Base-by-base conservation (phyloP, 2,888 invertebrate genomes). In the Pristionchus arcanus region DNA sequence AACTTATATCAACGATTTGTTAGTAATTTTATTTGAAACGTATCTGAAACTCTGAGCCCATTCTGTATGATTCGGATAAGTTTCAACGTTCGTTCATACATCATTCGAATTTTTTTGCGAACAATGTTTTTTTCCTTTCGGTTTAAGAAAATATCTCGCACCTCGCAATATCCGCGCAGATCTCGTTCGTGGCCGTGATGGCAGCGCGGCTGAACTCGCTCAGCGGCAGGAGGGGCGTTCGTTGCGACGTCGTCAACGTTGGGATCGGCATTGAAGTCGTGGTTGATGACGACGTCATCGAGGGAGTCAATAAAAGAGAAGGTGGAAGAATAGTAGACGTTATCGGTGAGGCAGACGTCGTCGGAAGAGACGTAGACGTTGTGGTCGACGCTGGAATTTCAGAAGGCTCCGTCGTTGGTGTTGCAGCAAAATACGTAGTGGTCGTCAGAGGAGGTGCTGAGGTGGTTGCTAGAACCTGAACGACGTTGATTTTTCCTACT, bases 101-200 rank as follows among this genome's bases (percentile, higher is more conserved):
- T n/a, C 25, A 7, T 11, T 11, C 28, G 28, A 71, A 68, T 13
- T 68, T n/a, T 9, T 71, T 28, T 31, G n/a, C n/a, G n/a, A n/a
- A n/a, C n/a, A 71, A 71, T 28, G 28, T 31, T 81, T 37, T 37
- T 9, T 13, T 53, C 5, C n/a, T 53, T 34, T 13, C n/a, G 5
- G 34, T 2, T 7, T 4, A 55, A 21, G 9, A 49, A n/a, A 53
- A 55, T n/a, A 53, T 9, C 13, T 31, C 88, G 1, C 1, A 89
- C 89, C 89, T 89, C 81, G 89, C 89, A 42, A 89, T 89, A 25
- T 89, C 89, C n/a, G 89, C 81, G 42, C 89, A 89, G 59, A 89
- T 89, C 89, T 83, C 89, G 25, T 83, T 89, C 9, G 89, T 81
- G 1, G 81, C 42, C 11, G 81, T 89, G 83, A 89, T 89, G 5